Evolutionary conservation across 2,113 vertebrate genomes (phyloP), one percentile per base, ranked within the genome.

Genomic region (Petromus typicus): DNA sequence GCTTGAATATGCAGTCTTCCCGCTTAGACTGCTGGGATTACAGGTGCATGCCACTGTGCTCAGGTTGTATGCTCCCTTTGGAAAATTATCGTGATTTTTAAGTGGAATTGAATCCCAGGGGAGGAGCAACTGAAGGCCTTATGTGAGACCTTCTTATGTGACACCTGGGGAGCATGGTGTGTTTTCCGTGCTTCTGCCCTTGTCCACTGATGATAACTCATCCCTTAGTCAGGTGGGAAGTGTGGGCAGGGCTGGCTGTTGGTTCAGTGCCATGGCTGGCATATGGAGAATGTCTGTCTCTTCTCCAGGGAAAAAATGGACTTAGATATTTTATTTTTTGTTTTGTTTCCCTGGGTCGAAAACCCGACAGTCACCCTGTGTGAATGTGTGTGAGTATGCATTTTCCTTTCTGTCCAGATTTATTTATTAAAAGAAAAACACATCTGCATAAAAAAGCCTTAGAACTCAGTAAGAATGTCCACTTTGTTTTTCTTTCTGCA

Each of bases 401-500:
- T 93, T 83, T 95, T 89, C 87, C 93, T 93, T 73, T 89, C 93
- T 73, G 91, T 51, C 18, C 59, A 90, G 91, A 97, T 97, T 96
- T 97, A 97, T 98, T 91, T 94, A 94, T 97, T 89, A 96, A 81
- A 98, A 98, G 97, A 95, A 96, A 98, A 96, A 95, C 71, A 73
- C 98, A 98, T 97, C 98, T 98, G 98, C 98, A 98, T 97, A 96
- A 98, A 98, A 98, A 98, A 98, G 98, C 97, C 97, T 97, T 95
- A 96, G 97, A 98, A 96, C 78, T 94, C 93, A 81, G 34, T 96
- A 98, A 98, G 98, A 98, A 98, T 98, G 97, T 97, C 1, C 61
- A 97, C 98, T 98, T 98, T 98, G 98, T 98, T 98, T 98, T 96
- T 97, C 98, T 98, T 98, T 98, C 97, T 98, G 97, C 91, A 97